Base-by-base conservation (phyloP, 2,113 vertebrate species). In the Thunnus thynnus region DNA sequence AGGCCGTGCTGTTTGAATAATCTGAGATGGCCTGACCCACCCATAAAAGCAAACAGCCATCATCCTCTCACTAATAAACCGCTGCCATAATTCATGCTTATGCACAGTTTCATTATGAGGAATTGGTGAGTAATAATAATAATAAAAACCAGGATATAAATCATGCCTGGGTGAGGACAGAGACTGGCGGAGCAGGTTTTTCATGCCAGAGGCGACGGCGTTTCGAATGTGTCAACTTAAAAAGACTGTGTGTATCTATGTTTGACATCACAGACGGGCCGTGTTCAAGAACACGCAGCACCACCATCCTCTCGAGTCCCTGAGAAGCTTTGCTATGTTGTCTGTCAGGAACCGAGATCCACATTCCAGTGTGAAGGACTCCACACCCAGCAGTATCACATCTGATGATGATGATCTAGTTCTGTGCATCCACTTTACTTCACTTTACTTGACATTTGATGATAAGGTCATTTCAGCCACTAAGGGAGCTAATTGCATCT, bases 61-160 rank as follows among this genome's bases (percentile, higher is more conserved):
- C 63, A 57, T 70, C 46, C 62, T 64, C 54, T 78, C 57, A 52
- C 48, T 78, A 78, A 71, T 87, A 64, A 66, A 41, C 44, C 5
- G 22, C 27, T 73, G 74, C 56, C 66, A 90, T 82, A 82, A 92
- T 84, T 87, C 54, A 91, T 84, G 20, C 17, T 22, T 61, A 30
- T 9, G 11, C 1, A 56, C 1, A 18, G 10, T 20, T n/a, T 50
- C n/a, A 20, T 11, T 18, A 4, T 1, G 1, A n/a, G 44, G 52
- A n/a, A 4, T 32, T 76, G 14, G 13, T 50, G 10, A 46, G 14
- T 27, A 30, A 52, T 51, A 7, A 60, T 20, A 32, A 51, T 17
- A 16, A 51, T 9, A 25, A 41, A 2, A 27, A 5, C 3, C 3
- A 60, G 13, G 50, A 50, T 50, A 4, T 57, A 12, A 58, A 65